Base-by-base conservation (phyloP, 2,113 vertebrate genomes). In the Nibea coibor region DNA sequence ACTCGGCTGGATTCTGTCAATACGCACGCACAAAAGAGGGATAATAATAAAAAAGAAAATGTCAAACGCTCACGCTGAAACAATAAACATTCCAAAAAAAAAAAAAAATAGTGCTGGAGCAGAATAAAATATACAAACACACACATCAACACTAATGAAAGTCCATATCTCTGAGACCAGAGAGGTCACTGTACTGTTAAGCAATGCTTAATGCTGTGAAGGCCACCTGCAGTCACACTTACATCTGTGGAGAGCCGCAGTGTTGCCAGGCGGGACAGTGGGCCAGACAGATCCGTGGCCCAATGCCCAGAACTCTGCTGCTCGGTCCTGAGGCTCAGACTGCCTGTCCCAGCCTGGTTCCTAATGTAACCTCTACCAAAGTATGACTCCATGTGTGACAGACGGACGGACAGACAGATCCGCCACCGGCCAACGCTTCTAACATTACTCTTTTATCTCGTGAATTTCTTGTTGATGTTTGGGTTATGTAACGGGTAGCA, bases 221-320 rank as follows among this genome's bases (percentile, higher is more conserved):
- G 58, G 81, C 79, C 86, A 84, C 83, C 88, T 85, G 82, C 69
- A 75, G 75, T 75, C 69, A 72, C 83, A 80, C 75, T 88, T 82
- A 82, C 75, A 87, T 87, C 73, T 79, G 78, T 72, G 64, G 87
- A 75, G 64, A 65, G 56, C 73, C 59, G 75, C 61, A 31, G 67
- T 57, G 65, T 75, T 87, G 70, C 79, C 74, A 83, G 73, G 43
- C 66, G 50, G 68, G 74, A 86, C 76, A 81, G 78, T 45, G 63
- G 83, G 71, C 78, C 82, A 82, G 86, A 90, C 87, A 88, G 76
- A 82, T 90, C 67, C 54, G 28, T 92, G 91, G 91, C 88, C 78
- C 28, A 0, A 56, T 26, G 91, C 90, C 89, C 82, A 90, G 89
- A 89, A 74, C 63, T 61, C 67, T 82, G 86, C 81, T 39, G 62